phyloP scores from a whole-genome alignment of 2,888 invertebrate genomes.

The Cistogaster globosa region DNA sequence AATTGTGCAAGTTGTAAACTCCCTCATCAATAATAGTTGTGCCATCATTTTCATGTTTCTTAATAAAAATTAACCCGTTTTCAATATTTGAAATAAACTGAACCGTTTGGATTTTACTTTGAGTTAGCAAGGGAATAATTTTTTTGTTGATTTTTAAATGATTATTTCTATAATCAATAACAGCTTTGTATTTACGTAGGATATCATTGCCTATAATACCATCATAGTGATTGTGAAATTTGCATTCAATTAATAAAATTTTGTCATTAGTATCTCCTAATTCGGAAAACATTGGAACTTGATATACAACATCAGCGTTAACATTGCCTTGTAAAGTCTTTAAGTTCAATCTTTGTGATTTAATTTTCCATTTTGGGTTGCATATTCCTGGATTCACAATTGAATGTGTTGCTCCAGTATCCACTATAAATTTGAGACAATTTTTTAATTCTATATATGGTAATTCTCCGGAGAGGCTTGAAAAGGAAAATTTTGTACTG shows the following conservation, averaged over 20 bases:
- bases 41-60: background rate
- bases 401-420: no score
- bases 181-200: constrained; percentile 17
- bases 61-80: constrained; percentile 20
- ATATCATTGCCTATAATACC: constrained; percentile 20
- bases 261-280: constrained; percentile 35
- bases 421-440: no score
- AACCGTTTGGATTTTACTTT: background rate
- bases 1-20: no score
- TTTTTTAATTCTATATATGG: no score
- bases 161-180: background rate
- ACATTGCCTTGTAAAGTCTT: background rate
- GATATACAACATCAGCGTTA: background rate
- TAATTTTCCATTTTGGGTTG: background rate
- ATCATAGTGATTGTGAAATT: constrained; percentile 24
- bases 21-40: background rate
- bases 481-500: no score
- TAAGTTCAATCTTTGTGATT: background rate
- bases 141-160: background rate
- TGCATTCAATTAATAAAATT: constrained; percentile 52
- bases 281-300: background rate
- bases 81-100: background rate
- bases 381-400: background rate
- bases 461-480: no score
- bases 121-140: background rate